A percentile compares a stretch with the other conserved stretches of the same genome.
Conservation (phyloP, 2,113 vertebrate species). For the Vidua macroura region DNA sequence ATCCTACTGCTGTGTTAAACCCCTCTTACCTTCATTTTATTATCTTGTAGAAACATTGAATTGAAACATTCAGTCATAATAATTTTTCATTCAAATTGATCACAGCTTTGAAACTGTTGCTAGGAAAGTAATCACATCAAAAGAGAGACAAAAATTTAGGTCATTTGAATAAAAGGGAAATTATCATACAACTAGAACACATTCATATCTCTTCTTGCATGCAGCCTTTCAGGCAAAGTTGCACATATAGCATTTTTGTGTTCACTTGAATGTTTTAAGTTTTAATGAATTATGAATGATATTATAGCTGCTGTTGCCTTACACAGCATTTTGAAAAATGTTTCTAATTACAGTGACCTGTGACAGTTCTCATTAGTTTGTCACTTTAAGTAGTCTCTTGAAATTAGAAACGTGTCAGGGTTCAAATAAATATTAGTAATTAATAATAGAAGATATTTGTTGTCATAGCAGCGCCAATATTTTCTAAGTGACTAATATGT, state of each 20-base stretch:
- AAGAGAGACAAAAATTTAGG: conserved; percentile 9
- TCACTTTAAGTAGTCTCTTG: background rate
- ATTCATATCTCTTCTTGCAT: background rate
- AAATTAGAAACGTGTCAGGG: background rate
- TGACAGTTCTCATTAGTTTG: conserved; percentile 21
- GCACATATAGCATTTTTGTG: background rate
- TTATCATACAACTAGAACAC: background rate
- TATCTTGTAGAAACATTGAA: conserved; percentile 20
- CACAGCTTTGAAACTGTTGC: conserved; percentile 6
- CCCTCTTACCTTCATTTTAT: conserved; percentile 3
- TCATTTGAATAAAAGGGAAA: conserved; percentile 29
- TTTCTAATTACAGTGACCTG: conserved; percentile 21
- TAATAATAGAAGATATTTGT: background rate
- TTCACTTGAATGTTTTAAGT: conserved; percentile 11
- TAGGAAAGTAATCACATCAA: background rate
- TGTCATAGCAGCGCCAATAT: background rate
- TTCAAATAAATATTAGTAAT: conserved; percentile 18
- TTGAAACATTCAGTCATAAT: conserved; percentile 16
- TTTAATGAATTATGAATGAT: conserved; percentile 55
- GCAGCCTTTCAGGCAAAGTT: conserved; percentile 18
- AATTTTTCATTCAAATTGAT: conserved; percentile 33
- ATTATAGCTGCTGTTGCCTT: conserved; percentile 1
- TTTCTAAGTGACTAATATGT: background rate
- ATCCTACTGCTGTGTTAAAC: background rate
- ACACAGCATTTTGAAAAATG: conserved; percentile 4